These are phyloP conservation scores for Climacteris rufus DNA, from an alignment of 2,113 vertebrate species.

Conservation along the genomic window DNA sequence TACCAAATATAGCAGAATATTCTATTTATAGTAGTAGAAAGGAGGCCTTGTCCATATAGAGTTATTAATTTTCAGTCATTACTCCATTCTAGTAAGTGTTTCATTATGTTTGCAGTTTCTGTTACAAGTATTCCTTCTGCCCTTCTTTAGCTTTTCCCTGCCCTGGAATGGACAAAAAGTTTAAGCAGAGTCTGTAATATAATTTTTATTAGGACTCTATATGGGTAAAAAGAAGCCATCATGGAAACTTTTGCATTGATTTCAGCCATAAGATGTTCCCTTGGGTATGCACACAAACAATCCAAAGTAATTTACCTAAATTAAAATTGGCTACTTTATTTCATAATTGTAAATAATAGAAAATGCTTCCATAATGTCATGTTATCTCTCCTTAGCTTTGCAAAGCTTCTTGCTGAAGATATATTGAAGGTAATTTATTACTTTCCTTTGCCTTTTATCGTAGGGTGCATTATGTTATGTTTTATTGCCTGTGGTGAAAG, in stretches of 20 bases:
- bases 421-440: not conserved
- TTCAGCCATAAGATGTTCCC: not conserved
- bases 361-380: not conserved
- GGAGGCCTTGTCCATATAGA: not conserved
- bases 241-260: not conserved
- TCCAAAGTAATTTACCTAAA: not conserved
- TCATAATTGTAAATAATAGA: not conserved
- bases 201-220: not conserved
- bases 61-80: not conserved
- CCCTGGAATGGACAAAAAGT: not conserved
- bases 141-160: not conserved
- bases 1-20: not conserved
- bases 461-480: constrained; percentile 36
- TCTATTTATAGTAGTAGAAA: not conserved
- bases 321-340: not conserved
- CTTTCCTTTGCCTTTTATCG: constrained; percentile 28
- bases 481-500: constrained; percentile 5
- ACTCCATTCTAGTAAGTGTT: not conserved
- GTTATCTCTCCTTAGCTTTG: not conserved
- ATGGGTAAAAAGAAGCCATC: not conserved
- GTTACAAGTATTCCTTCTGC: not conserved
- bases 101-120: not conserved
- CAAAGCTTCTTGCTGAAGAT: constrained; percentile 4
- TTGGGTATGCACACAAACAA: not conserved
- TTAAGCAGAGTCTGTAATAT: not conserved